A percentile compares a stretch with the other conserved stretches of the same genome.
Evolutionary conservation across 2,113 vertebrate species (phyloP).

Genomic region (Rallus limicola): DNA sequence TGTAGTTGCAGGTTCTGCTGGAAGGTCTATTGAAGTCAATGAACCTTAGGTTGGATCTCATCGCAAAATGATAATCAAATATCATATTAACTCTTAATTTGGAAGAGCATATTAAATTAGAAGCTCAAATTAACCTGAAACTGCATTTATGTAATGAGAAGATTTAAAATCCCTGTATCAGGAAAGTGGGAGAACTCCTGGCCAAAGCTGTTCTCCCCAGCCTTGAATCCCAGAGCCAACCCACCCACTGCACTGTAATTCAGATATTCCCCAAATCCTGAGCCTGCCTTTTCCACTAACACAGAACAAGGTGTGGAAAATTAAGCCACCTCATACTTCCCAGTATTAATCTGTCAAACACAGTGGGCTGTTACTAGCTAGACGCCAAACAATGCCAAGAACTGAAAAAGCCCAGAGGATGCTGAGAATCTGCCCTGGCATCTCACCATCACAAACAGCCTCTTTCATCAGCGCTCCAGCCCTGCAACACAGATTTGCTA

Average conservation of each 20-base stretch:
- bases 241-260: not conserved
- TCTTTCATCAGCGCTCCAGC: not conserved
- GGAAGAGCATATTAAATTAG: conserved; percentile 44
- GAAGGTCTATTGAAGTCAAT: conserved; percentile 55
- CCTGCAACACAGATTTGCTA: not conserved
- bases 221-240: not conserved
- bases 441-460: not conserved
- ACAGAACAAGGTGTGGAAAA: not conserved
- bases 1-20: not conserved
- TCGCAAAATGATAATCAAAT: conserved; percentile 61
- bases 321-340: not conserved
- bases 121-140: conserved; percentile 62
- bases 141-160: conserved; percentile 48
- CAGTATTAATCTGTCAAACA: not conserved
- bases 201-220: not conserved
- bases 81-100: conserved; percentile 58
- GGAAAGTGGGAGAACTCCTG: not conserved
- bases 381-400: not conserved
- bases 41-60: conserved; percentile 50
- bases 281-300: not conserved
- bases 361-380: not conserved
- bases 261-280: not conserved
- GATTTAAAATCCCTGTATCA: conserved; percentile 28
- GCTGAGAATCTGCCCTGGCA: not conserved
- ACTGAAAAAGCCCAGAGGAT: not conserved